phyloP scores from a whole-genome alignment of 1,140 invertebrate species.

The Penaeus indicus region DNA sequence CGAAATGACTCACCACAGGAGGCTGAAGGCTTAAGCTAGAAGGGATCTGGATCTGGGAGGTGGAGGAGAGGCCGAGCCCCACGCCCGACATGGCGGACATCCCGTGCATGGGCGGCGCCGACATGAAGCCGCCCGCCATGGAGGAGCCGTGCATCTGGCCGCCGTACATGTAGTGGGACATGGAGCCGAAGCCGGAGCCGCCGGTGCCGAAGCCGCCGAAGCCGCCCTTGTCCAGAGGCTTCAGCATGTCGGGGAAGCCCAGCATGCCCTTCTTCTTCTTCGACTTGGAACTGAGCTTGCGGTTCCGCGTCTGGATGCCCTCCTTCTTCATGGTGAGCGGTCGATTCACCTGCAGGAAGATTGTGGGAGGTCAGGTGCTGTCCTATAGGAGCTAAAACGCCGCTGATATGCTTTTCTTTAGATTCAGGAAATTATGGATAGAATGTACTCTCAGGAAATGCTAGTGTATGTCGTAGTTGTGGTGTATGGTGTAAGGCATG shows the following conservation, averaged over 20 bases:
- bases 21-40: slow-evolving; percentile 61
- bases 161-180: slow-evolving; percentile 73
- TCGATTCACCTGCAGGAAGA: slow-evolving; percentile 88
- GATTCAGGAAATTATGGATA: no score
- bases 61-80: slow-evolving; percentile 57
- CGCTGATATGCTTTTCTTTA: no score
- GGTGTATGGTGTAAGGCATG: no score
- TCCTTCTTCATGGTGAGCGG: slow-evolving; percentile 99
- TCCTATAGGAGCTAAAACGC: no score
- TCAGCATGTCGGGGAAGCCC: slow-evolving; percentile 74
- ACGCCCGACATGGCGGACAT: slow-evolving; percentile 65
- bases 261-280: slow-evolving; percentile 93
- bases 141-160: slow-evolving; percentile 69
- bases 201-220: slow-evolving; percentile 65
- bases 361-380: no score
- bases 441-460: no score
- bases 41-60: slow-evolving; percentile 65
- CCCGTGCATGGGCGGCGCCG: slow-evolving; percentile 68
- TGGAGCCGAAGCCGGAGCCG: slow-evolving; percentile 69
- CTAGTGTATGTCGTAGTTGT: no score
- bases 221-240: slow-evolving; percentile 67
- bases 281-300: slow-evolving; percentile 94
- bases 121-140: slow-evolving; percentile 70
- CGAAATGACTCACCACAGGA: slow-evolving; percentile 27
- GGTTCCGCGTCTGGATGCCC: slow-evolving; percentile 96